A percentile compares a stretch with the other conserved stretches of the same genome.
These are phyloP conservation scores for Troides aeacus DNA, from an alignment of 2,888 invertebrate species.

Conservation along the genomic window DNA sequence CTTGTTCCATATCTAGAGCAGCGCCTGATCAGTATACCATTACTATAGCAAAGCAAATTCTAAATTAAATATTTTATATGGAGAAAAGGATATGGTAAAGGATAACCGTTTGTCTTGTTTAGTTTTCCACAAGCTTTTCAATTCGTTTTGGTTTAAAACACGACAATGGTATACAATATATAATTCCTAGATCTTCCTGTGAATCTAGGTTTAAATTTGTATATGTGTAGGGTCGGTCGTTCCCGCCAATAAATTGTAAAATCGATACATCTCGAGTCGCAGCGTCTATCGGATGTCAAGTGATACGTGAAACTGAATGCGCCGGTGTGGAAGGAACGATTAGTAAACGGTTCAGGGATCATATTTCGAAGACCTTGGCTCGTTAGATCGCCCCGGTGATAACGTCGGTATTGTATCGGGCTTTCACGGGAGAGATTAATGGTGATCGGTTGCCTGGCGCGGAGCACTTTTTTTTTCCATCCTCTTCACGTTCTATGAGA, in stretches of 20 bases:
- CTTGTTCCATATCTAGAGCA: no score
- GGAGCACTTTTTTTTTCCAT: conserved; percentile 34
- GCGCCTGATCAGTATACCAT: no score
- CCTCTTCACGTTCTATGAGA: conserved; percentile 11
- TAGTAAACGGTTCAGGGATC: conserved; percentile 61
- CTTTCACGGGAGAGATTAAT: conserved; percentile 41
- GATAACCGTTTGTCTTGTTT: no score
- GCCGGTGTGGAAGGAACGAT: conserved; percentile 65
- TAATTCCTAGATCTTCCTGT: no score
- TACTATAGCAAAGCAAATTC: no score
- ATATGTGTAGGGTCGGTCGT: no score
- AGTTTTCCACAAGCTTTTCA: no score
- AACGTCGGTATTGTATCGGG: conserved; percentile 41
- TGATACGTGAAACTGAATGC: conserved; percentile 63
- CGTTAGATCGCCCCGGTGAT: conserved; percentile 39
- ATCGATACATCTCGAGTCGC: conserved; percentile 25
- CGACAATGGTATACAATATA: no score
- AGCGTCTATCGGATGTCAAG: conserved; percentile 52
- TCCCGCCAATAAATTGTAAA: conserved; percentile 22
- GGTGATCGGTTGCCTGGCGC: conserved; percentile 31
- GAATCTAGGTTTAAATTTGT: no score
- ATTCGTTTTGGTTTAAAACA: no score
- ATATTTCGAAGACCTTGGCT: conserved; percentile 52
- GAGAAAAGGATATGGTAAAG: no score
- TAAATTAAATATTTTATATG: no score